Conservation (phyloP, 2,888 invertebrate genomes). For the Campopleginae sp. region DNA sequence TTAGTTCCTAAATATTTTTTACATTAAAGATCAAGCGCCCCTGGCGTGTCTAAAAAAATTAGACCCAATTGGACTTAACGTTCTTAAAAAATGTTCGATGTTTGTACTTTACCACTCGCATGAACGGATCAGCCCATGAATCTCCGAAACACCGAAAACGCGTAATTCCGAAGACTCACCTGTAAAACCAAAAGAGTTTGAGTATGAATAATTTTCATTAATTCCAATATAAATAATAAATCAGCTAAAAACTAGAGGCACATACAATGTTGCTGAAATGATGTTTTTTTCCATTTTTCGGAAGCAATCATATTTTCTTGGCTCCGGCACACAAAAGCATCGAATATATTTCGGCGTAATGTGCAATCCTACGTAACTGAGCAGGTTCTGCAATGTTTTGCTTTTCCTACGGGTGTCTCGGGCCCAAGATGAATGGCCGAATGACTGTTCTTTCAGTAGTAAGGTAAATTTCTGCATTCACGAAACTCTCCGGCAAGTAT, state of each 20-base stretch:
- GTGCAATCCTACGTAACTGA: neutral
- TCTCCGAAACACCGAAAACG: neutral
- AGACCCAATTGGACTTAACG: neutral
- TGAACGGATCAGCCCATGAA: neutral
- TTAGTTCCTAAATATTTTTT: neutral
- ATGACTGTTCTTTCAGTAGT: conserved; percentile 58
- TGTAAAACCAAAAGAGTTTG: conserved; percentile 68
- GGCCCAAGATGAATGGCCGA: conserved; percentile 68
- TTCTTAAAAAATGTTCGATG: neutral
- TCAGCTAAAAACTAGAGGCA: neutral
- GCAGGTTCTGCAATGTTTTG: conserved; percentile 54
- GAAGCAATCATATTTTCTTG: neutral
- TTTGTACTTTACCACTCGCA: conserved; percentile 12
- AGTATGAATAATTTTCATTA: neutral
- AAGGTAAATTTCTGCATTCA: conserved; percentile 54
- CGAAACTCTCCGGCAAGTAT: conserved; percentile 54
- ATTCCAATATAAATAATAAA: neutral
- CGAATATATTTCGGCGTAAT: neutral
- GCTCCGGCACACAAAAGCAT: neutral
- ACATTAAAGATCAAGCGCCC: neutral
- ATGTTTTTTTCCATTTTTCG: neutral
- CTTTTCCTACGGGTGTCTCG: conserved; percentile 30
- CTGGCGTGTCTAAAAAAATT: too few species aligned
- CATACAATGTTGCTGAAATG: neutral
- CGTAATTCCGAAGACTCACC: conserved; percentile 70